These are phyloP conservation scores for Pollimyrus isidori DNA, from an alignment of 2,113 vertebrate species.

Conservation along the genomic window DNA sequence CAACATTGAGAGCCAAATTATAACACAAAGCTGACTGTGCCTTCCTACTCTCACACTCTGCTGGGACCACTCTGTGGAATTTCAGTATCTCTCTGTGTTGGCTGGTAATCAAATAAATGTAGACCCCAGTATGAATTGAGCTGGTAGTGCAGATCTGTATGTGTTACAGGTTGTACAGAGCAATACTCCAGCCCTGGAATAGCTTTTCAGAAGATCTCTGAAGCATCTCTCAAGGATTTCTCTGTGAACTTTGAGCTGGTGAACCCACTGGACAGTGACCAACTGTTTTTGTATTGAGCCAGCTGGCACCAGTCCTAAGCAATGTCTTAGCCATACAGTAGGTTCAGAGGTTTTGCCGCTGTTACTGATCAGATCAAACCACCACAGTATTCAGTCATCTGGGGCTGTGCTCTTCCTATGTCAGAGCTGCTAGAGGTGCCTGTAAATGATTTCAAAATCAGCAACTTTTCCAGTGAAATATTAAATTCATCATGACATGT, in stretches of 20 bases:
- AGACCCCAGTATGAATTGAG: background rate
- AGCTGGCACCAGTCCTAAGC: background rate
- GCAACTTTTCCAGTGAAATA: background rate
- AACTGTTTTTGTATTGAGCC: background rate
- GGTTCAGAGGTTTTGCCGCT: background rate
- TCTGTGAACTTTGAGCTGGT: background rate
- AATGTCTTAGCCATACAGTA: background rate
- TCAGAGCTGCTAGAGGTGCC: background rate
- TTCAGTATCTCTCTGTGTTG: background rate
- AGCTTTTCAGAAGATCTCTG: background rate
- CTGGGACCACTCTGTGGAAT: slow-evolving; percentile 31
- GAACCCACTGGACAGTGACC: background rate
- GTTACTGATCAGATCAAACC: background rate
- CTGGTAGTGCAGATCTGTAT: background rate
- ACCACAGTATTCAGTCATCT: background rate
- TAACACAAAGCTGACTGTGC: slow-evolving; percentile 21
- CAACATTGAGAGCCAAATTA: slow-evolving; percentile 47
- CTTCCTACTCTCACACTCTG: slow-evolving; percentile 34
- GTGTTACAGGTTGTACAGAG: background rate
- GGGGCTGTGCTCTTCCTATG: background rate
- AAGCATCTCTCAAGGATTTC: background rate
- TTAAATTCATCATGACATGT: background rate
- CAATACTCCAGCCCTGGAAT: background rate
- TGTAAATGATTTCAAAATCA: background rate
- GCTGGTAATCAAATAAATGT: background rate